Evolutionary conservation across 2,113 vertebrate species (phyloP).

Genomic region (Orycteropus afer): DNA sequence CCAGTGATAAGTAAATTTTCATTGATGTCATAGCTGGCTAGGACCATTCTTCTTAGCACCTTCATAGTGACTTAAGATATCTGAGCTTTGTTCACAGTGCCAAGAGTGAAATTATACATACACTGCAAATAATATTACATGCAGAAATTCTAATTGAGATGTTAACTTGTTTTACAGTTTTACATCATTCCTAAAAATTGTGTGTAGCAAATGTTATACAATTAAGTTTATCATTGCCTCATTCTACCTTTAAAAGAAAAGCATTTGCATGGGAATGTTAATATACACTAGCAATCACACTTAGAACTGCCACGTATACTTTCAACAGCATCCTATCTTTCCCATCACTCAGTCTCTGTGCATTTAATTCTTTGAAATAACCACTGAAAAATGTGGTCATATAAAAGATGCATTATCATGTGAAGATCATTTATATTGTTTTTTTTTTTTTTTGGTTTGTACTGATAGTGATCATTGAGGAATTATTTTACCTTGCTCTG

Average conservation of each 20-base stretch:
- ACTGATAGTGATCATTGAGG: background rate
- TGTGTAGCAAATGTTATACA: background rate
- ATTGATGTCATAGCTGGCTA: accelerated
- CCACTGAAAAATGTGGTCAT: background rate
- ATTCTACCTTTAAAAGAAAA: background rate
- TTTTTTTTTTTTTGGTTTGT: background rate
- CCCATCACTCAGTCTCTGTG: background rate
- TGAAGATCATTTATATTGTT: too few relatives aligned
- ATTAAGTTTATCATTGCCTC: background rate
- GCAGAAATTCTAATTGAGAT: background rate
- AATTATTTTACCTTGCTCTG: background rate
- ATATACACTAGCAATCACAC: background rate
- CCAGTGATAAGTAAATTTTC: accelerated
- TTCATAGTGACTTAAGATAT: background rate
- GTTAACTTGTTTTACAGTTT: background rate
- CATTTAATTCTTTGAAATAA: background rate
- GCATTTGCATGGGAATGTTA: background rate
- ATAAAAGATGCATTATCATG: background rate
- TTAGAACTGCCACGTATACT: background rate
- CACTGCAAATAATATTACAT: background rate
- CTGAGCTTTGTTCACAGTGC: background rate
- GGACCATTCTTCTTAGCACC: background rate
- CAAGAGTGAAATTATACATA: background rate
- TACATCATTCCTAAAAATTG: background rate
- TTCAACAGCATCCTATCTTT: background rate